Percentiles rank a stretch among this genome's conserved stretches.
Evolutionary conservation across 2,797 vertebrate species (phyloP).

Genomic region (Tympanoctomys barrerae): DNA sequence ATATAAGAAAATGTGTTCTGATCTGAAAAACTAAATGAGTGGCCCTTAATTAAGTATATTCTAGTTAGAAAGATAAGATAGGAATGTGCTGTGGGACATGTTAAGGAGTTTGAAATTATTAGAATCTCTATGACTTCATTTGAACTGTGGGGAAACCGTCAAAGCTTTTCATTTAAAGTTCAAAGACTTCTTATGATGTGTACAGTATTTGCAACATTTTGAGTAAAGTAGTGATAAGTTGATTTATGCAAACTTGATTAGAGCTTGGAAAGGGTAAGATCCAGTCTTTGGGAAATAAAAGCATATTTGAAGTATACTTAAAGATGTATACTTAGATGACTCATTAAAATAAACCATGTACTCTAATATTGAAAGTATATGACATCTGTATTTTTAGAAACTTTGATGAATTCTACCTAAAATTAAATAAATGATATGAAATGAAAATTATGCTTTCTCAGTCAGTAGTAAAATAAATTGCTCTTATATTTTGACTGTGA

Average conservation of each 20-base stretch:
- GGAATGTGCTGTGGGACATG: neutral
- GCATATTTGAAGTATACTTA: slow-evolving; percentile 57
- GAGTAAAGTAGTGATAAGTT: slow-evolving; percentile 53
- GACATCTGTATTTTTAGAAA: slow-evolving; percentile 50
- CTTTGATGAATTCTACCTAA: slow-evolving; percentile 43
- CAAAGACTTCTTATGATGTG: slow-evolving; percentile 24
- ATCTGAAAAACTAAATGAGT: neutral
- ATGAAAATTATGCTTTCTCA: slow-evolving; percentile 60
- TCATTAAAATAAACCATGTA: neutral
- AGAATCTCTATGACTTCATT: slow-evolving; percentile 15
- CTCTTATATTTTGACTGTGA: slow-evolving; percentile 43
- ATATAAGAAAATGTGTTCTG: slow-evolving; percentile 2
- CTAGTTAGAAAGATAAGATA: neutral
- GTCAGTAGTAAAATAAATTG: slow-evolving; percentile 63
- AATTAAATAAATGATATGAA: slow-evolving; percentile 65
- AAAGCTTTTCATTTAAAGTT: slow-evolving; percentile 49
- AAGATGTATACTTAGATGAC: slow-evolving; percentile 54
- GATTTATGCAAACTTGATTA: slow-evolving; percentile 51
- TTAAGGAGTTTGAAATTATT: slow-evolving; percentile 55
- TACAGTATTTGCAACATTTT: slow-evolving; percentile 48
- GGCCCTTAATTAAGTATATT: neutral
- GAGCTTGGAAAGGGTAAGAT: slow-evolving; percentile 55
- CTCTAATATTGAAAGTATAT: slow-evolving; percentile 55
- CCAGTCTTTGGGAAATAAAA: slow-evolving; percentile 49
- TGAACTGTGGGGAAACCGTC: slow-evolving; percentile 14